Evolutionary conservation across 2,888 invertebrate genomes (phyloP), one percentile per base, ranked within the genome.

Genomic region (Chaitophorus viminalis): DNA sequence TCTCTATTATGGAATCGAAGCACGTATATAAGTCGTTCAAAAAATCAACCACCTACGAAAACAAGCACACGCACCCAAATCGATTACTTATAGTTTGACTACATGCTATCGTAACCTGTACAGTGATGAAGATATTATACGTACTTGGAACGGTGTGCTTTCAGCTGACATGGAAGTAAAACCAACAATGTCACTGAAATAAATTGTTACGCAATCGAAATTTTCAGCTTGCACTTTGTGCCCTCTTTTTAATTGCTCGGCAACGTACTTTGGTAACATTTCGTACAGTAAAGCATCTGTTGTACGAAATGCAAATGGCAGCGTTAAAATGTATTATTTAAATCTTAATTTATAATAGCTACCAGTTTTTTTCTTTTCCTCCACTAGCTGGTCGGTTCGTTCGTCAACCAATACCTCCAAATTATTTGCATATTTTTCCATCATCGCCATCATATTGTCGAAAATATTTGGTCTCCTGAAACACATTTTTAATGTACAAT

Each of bases 361-460:
- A 95, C 95, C 96, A 90, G 98, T 98, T 93, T 98, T 98, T 92
- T 97, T 97, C 92, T 98, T 98, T 92, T 99, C 99, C 91, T 98
- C 97, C 90, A 96, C 96, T 88, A 99, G 92, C 91, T 97, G 97
- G 91, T 97, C 96, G 0, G 98, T 98, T 89, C 98, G 93, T 91
- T 98, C 98, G 91, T 98, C 97, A 0, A 99, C 98, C 4, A 98
- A 92, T 0, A 95, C 96, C 92, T 99, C 98, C 90, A 99, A 93
- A 92, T 98, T 98, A 91, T 96, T 98, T 21, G 98, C 97, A 91
- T 99, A 98, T 91, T 98, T 97, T 91, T 98, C 98, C 97, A 99
- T 97, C 94, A 98, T 97, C 0, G 96, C 96, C 94, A 98, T 96
- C 97, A 99, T 98, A 91, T 98, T 98, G 92, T 99, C 99, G 90